These are phyloP conservation scores for Siniperca undulata DNA, from an alignment of 2,797 vertebrate species.

Conservation along the genomic window DNA sequence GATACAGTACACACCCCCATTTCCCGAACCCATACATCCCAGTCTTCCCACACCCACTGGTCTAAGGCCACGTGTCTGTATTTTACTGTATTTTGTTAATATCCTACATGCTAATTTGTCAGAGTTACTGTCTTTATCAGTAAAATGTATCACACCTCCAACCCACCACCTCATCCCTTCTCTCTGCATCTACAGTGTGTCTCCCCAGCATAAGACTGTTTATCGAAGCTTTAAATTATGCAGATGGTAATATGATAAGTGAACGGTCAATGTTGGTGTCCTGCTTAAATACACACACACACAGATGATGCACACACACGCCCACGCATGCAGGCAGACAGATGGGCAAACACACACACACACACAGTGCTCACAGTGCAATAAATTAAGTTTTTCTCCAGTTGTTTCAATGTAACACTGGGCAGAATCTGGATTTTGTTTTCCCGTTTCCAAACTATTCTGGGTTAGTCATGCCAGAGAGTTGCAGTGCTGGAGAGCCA, in stretches of 20 bases:
- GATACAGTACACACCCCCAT: background rate
- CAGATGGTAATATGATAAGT: slow-evolving; percentile 84
- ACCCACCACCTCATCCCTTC: slow-evolving; percentile 39
- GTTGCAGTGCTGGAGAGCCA: slow-evolving; percentile 72
- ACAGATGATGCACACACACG: slow-evolving; percentile 40
- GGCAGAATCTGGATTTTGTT: slow-evolving; percentile 63
- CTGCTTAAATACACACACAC: slow-evolving; percentile 69
- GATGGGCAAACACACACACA: slow-evolving; percentile 6
- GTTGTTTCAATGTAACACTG: slow-evolving; percentile 54
- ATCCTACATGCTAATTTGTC: slow-evolving; percentile 28
- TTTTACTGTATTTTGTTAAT: slow-evolving; percentile 23
- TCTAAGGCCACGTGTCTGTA: slow-evolving; percentile 1
- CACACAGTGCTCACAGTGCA: slow-evolving; percentile 3
- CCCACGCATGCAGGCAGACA: slow-evolving; percentile 21
- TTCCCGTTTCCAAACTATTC: slow-evolving; percentile 67
- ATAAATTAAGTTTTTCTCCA: slow-evolving; percentile 42
- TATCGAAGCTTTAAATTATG: slow-evolving; percentile 85
- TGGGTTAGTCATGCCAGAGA: slow-evolving; percentile 72
- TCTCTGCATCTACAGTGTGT: slow-evolving; percentile 46
- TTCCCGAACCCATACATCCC: background rate
- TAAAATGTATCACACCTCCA: slow-evolving; percentile 34
- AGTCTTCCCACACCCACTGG: background rate
- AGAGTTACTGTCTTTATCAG: slow-evolving; percentile 33
- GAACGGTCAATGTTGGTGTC: slow-evolving; percentile 77
- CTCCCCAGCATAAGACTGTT: slow-evolving; percentile 70